Percentiles rank a stretch among this genome's conserved stretches.
Evolutionary conservation across 2,113 vertebrate genomes (phyloP).

Genomic region (Sardina pilchardus): DNA sequence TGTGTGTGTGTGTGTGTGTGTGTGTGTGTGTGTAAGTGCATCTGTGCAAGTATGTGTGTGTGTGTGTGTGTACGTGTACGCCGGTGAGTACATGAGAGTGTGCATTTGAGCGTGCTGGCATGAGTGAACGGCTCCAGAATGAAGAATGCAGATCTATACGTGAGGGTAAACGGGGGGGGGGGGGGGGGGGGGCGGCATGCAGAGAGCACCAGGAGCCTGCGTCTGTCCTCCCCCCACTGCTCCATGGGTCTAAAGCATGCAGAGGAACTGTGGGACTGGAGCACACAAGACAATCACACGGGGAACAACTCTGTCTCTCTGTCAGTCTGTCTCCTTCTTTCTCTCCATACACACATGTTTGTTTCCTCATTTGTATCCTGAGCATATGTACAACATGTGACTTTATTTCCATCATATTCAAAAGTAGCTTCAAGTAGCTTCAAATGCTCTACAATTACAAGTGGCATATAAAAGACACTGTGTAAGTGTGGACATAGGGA

Average conservation of each 20-base stretch:
- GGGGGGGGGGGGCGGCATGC: too few relatives aligned
- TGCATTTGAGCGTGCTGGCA: not conserved
- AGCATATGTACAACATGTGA: too few relatives aligned
- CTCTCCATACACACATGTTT: not conserved
- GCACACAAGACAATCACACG: not conserved
- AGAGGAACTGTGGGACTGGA: not conserved
- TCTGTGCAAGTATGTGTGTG: not conserved
- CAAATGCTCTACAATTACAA: not conserved
- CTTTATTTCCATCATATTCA: too few relatives aligned
- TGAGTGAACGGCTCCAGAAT: not conserved
- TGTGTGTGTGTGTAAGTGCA: conserved; percentile 12
- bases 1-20: not conserved
- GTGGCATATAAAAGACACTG: not conserved
- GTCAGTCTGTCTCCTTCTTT: not conserved
- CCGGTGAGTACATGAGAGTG: not conserved
- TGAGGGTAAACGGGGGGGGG: conserved; percentile 5
- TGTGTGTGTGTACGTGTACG: not conserved
- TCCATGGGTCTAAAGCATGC: not conserved
- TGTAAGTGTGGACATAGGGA: not conserved
- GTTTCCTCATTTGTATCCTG: not conserved
- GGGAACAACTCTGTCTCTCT: not conserved
- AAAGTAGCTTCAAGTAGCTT: too few relatives aligned
- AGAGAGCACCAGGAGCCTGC: not conserved
- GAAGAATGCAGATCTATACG: not conserved
- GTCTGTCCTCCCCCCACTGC: too few relatives aligned